Percentiles rank a stretch among this genome's conserved stretches.
These are phyloP conservation scores for Orchesellides sinensis DNA, from an alignment of 2,888 invertebrate species.

Conservation along the genomic window DNA sequence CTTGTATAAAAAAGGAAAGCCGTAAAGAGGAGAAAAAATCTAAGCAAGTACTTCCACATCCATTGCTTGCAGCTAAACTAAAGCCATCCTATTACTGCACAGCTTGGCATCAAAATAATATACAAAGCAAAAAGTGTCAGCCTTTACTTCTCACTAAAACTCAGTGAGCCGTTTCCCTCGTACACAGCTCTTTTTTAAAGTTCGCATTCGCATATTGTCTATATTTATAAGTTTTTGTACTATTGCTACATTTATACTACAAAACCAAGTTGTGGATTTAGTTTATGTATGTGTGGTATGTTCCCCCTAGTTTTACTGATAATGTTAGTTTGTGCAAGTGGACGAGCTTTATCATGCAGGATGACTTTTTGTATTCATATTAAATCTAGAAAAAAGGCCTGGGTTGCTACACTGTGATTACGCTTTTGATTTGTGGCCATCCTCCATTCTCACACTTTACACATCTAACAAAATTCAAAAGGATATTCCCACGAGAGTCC, in stretches of 20 bases:
- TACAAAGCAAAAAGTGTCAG: slow-evolving; percentile 42
- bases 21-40: slow-evolving; percentile 7
- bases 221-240: slow-evolving; percentile 34
- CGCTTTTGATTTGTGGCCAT: slow-evolving; percentile 64
- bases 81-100: slow-evolving; percentile 31
- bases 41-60: slow-evolving; percentile 11
- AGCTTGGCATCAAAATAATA: slow-evolving; percentile 35
- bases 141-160: slow-evolving; percentile 31
- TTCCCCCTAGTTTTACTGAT: neutral
- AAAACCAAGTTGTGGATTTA: slow-evolving; percentile 25
- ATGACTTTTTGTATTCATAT: neutral
- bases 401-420: slow-evolving; percentile 58
- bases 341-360: neutral
- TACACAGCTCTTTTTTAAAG: too few species aligned
- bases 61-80: slow-evolving; percentile 19
- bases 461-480: too few species aligned
- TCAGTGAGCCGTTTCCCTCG: slow-evolving; percentile 39
- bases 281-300: neutral
- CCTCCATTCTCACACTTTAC: slow-evolving; percentile 1
- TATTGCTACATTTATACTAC: too few species aligned
- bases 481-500: neutral
- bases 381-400: neutral
- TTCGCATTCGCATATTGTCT: too few species aligned
- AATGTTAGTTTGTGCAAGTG: neutral
- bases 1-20: neutral